Evolutionary conservation across 2,888 invertebrate genomes (phyloP).

Genomic region (Mesorhabditis belari): DNA sequence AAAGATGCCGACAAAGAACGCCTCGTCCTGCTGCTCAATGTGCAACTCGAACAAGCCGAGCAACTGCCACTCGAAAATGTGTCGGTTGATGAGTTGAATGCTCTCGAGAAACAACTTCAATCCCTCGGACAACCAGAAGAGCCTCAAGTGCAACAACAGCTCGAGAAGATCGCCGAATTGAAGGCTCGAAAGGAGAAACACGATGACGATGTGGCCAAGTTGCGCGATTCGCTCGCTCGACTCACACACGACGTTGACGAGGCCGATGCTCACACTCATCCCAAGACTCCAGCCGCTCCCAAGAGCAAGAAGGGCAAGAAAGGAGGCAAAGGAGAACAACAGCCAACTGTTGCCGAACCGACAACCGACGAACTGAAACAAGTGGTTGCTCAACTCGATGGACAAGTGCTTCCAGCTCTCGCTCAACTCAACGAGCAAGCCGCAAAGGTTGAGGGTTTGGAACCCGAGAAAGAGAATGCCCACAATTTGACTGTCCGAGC

Average conservation of each 20-base stretch:
- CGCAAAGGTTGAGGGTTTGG: conserved; percentile 24
- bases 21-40: conserved; percentile 13
- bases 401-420: too few species aligned
- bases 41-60: conserved; percentile 20
- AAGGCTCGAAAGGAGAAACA: conserved; percentile 7
- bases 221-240: too few species aligned
- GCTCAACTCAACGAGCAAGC: too few species aligned
- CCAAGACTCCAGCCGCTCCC: conserved; percentile 20
- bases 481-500: conserved; percentile 27
- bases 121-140: too few species aligned
- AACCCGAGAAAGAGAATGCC: conserved; percentile 18
- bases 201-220: conserved; percentile 8
- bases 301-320: conserved; percentile 12
- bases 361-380: too few species aligned
- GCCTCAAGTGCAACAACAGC: conserved; percentile 16
- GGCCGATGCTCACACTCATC: conserved; percentile 20
- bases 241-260: too few species aligned
- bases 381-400: too few species aligned
- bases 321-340: too few species aligned
- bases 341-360: too few species aligned
- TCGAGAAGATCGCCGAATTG: conserved; percentile 13
- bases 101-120: conserved; percentile 9
- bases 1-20: conserved; percentile 20
- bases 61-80: conserved; percentile 15
- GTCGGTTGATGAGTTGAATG: conserved; percentile 13